Evolutionary conservation across 1,140 invertebrate species (phyloP), one percentile per base, ranked within the genome.

Genomic region (Trichonephila clavata): DNA sequence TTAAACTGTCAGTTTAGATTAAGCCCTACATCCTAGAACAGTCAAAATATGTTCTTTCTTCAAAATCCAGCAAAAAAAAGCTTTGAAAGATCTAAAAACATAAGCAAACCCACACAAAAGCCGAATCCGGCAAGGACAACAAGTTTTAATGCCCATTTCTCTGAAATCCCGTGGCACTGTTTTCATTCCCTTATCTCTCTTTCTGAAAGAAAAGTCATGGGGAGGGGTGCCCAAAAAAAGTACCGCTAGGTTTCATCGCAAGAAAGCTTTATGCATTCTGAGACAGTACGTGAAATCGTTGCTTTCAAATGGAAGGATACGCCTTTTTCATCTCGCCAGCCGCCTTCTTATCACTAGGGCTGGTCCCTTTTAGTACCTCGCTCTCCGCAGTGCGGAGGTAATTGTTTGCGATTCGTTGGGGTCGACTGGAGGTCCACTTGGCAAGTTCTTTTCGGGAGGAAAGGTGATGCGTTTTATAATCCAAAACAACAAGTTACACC

Each of bases 391-490:
- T 4, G 27, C 27, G 6, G 71, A 77, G 71, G 27, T 77, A 32
- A 77, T 77, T 77, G 71, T 77, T 77, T 77, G 71, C 27, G 71
- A 77, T 77, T 77, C 71, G 32, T 39, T 20, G 71, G n/a, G 71
- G 71, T 77, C 27, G 65, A 32, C 13, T 18, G 71, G 21, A 77
- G 27, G 27, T 32, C 68, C 68, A 16, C 68, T 14, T 14, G 24
- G 13, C 68, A 16, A 18, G 63, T n/a, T 24, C 63, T 65, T 24
- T 65, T n/a, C 8, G 24, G 27, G 16, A 6, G 32, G 71, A 77
- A 32, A 32, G 24, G 32, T 39, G 71, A 77, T 77, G 27, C 14
- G 71, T 77, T 77, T 77, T 7, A 6, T 32, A 24, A 32, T 39
- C 27, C 24, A 77, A 32, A 77, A 77, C 71, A 32, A 39, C 71